phyloP scores from a whole-genome alignment of 2,888 invertebrate genomes.

The Sericinus montela region DNA sequence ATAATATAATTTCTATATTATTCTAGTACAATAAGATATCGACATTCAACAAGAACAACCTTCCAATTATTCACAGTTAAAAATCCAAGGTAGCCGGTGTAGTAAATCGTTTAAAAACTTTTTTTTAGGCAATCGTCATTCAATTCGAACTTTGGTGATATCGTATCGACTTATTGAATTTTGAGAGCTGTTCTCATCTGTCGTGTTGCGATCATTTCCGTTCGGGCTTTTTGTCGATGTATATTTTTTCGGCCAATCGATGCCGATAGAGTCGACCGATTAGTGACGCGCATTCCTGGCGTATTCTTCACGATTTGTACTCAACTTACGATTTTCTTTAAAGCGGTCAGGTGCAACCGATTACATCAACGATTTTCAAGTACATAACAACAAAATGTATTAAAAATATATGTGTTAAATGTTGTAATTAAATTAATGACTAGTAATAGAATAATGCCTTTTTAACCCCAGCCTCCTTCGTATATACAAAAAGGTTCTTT shows the following conservation, averaged over 20 bases:
- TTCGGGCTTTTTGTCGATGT: conserved; percentile 44
- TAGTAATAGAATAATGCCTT: too few species aligned
- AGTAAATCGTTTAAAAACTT: conserved; percentile 56
- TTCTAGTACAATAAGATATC: conserved; percentile 1
- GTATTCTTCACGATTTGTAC: conserved; percentile 41
- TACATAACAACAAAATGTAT: too few species aligned
- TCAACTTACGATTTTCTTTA: conserved; percentile 45
- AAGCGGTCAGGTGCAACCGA: conserved; percentile 38
- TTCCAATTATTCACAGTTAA: conserved; percentile 30
- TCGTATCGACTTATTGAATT: conserved; percentile 72
- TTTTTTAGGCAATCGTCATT: conserved; percentile 68
- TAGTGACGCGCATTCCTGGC: conserved; percentile 68
- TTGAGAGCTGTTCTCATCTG: conserved; percentile 63
- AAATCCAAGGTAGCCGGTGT: conserved; percentile 44
- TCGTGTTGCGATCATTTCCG: conserved; percentile 68
- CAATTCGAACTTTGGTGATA: conserved; percentile 72
- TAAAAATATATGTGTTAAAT: too few species aligned
- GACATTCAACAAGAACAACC: conserved; percentile 23
- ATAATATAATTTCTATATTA: too few species aligned
- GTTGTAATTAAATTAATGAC: too few species aligned
- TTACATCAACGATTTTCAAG: background rate
- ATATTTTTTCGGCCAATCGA: conserved; percentile 39
- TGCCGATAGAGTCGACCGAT: conserved; percentile 51
- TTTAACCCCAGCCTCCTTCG: too few species aligned
- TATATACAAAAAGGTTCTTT: too few species aligned